Evolutionary conservation across 1,140 invertebrate species (phyloP).

Genomic region (Ericerus pela): DNA sequence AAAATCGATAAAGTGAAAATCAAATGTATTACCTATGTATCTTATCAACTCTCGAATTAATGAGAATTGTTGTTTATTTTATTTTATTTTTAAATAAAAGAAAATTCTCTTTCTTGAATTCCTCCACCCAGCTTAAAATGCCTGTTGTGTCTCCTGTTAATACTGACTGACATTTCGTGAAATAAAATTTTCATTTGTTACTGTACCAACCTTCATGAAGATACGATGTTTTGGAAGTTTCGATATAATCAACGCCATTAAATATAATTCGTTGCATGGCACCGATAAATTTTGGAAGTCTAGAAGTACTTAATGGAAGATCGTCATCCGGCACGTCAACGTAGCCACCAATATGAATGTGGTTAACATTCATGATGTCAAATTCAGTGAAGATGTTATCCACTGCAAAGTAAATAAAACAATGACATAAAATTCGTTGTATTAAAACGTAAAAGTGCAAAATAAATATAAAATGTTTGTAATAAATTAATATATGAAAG

Average conservation of each 20-base stretch:
- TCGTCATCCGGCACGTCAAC: slow-evolving; percentile 54
- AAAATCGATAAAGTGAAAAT: too few relatives aligned
- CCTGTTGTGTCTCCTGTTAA: too few relatives aligned
- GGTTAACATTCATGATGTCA: slow-evolving; percentile 58
- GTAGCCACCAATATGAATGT: slow-evolving; percentile 60
- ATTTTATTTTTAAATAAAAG: too few relatives aligned
- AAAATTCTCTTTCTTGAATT: too few relatives aligned
- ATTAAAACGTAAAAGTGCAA: neutral
- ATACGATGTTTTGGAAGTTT: slow-evolving; percentile 39
- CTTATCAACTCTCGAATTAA: too few relatives aligned
- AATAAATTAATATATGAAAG: neutral
- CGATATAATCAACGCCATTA: slow-evolving; percentile 65
- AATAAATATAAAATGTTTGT: neutral
- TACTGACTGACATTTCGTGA: too few relatives aligned
- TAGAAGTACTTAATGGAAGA: slow-evolving; percentile 50
- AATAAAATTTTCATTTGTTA: too few relatives aligned
- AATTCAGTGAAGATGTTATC: slow-evolving; percentile 61
- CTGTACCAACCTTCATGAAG: neutral
- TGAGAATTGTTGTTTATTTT: too few relatives aligned
- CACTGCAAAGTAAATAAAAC: slow-evolving; percentile 36
- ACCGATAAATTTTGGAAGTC: slow-evolving; percentile 67
- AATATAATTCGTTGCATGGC: slow-evolving; percentile 84
- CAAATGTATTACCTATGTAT: too few relatives aligned
- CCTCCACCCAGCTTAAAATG: too few relatives aligned
- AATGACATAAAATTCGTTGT: too few relatives aligned